Base-by-base conservation (phyloP, 1,140 invertebrate genomes). In the Aethina tumida region DNA sequence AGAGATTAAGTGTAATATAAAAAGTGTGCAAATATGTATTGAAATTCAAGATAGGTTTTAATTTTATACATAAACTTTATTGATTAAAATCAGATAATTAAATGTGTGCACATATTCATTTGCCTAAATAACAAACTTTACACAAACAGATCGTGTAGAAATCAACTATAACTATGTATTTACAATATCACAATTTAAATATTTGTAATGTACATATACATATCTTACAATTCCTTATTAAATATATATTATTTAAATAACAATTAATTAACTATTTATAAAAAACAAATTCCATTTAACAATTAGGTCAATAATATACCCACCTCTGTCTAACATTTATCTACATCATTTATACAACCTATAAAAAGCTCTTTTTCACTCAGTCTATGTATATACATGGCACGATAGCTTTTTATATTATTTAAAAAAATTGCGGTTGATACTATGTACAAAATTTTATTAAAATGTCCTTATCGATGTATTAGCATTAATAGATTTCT, bases 121-220 rank as follows among this genome's bases (percentile, higher is more conserved):
- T n/a, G n/a, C n/a, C n/a, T 38, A 24, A 40, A 14, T 35, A 40
- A 34, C 35, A 32, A 34, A 38, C 25, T 32, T 17, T 34, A 43
- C 35, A 44, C 30, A 39, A 18, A 35, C 29, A 26, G 29, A 29
- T 35, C 25, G 36, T 39, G 35, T 44, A 26, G 24, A 43, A 44
- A 39, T 32, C 14, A 43, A 21, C 15, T 24, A 21, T 16, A 40
- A 46, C 33, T 45, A 43, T 43, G 39, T 50, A 50, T 50, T 46
- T 50, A 50, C 47, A 50, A 46, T 50, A 50, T 50, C 47, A 50
- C 47, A 50, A 42, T 50, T 43, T 34, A 43, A 50, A 41, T 39
- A 33, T 39, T 35, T 35, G 12, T 12, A 4, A 24, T 35, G 15
- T 39, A 29, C 35, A 36, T 45, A 30, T 46, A 46, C 43, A 50